Conservation (phyloP, 2,888 invertebrate genomes). For the Drosophila tripunctata region DNA sequence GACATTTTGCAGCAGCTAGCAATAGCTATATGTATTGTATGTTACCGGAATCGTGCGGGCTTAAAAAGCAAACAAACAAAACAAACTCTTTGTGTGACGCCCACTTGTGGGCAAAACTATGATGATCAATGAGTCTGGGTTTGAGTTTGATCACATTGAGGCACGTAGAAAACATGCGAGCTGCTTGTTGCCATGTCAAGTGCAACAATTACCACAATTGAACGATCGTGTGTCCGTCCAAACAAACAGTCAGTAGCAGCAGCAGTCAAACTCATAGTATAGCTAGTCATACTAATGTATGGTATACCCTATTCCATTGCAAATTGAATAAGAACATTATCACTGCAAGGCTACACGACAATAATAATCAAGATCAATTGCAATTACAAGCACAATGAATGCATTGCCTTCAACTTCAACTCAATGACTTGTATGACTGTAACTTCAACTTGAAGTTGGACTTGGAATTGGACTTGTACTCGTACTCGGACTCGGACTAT, state of each 20-base stretch:
- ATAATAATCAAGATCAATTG: conserved; percentile 79
- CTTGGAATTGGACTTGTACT: conserved; percentile 11
- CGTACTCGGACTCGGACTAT: conserved; percentile 20
- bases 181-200: conserved; percentile 76
- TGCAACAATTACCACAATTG: conserved; percentile 75
- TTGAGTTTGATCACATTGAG: conserved; percentile 64
- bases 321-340: conserved; percentile 79
- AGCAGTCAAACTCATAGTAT: conserved; percentile 8
- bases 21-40: too few species aligned
- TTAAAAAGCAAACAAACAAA: too few species aligned
- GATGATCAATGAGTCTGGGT: conserved; percentile 66
- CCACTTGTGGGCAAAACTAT: conserved; percentile 61
- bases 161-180: conserved; percentile 74
- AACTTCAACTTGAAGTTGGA: conserved; percentile 32
- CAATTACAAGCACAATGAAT: conserved; percentile 79
- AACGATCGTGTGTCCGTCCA: conserved; percentile 60
- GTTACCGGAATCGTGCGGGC: conserved; percentile 40
- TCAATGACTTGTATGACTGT: conserved; percentile 53
- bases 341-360: conserved; percentile 67
- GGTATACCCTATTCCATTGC: conserved; percentile 47
- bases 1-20: conserved; percentile 54
- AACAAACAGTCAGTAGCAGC: conserved; percentile 6
- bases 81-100: conserved; percentile 62
- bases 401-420: conserved; percentile 71
- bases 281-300: conserved; percentile 10